Percentiles rank a stretch among this genome's conserved stretches.
Evolutionary conservation across 2,888 invertebrate genomes (phyloP).

Genomic region (Candidula unifasciata): DNA sequence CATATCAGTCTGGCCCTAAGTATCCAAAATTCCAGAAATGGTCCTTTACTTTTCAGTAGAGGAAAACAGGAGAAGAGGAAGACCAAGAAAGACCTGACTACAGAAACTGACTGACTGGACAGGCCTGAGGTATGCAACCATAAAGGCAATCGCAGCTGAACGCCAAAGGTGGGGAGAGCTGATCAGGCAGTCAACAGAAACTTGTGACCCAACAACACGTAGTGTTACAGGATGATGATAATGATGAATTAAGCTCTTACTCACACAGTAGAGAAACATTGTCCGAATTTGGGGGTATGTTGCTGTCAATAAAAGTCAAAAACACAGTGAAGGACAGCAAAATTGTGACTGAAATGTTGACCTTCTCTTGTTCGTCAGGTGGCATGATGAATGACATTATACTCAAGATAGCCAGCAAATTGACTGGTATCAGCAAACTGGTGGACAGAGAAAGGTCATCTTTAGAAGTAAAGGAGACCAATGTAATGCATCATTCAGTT

Average conservation of each 20-base stretch:
- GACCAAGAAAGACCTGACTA: no score
- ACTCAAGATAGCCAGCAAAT: neutral
- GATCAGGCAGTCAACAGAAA: no score
- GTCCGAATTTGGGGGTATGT: slow-evolving; percentile 1
- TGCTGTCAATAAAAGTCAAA: neutral
- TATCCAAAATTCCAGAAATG: neutral
- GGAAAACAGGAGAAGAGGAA: no score
- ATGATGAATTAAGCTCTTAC: no score
- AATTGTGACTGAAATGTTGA: neutral
- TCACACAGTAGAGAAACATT: slow-evolving; percentile 2
- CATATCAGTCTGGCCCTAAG: neutral
- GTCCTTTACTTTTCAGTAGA: neutral
- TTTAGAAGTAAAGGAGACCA: neutral
- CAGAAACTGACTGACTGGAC: no score
- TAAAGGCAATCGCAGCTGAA: no score
- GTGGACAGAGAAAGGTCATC: neutral
- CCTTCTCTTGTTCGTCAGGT: slow-evolving; percentile 8
- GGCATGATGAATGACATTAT: slow-evolving; percentile 4
- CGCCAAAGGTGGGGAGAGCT: no score
- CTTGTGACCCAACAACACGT: no score
- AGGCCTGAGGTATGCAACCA: no score
- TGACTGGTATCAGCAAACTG: slow-evolving; percentile 4
- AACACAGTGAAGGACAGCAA: slow-evolving; percentile 34
- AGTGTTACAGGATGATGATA: no score
- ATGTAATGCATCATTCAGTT: no score